Evolutionary conservation across 2,888 invertebrate genomes (phyloP).

Genomic region (Dynastes maya): DNA sequence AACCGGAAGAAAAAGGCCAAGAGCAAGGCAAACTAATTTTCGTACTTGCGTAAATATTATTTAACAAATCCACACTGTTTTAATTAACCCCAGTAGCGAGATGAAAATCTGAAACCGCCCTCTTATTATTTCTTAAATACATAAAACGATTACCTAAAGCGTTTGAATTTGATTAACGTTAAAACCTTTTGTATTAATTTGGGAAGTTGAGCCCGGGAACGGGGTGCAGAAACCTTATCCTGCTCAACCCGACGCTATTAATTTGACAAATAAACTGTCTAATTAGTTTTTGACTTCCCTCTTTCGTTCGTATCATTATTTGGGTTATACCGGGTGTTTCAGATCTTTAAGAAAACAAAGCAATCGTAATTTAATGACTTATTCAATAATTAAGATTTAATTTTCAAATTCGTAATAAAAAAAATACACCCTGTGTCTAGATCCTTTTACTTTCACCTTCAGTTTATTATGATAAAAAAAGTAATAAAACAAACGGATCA

Average conservation of each 20-base stretch:
- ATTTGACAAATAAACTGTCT: slow-evolving; percentile 16
- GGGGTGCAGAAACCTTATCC: no score
- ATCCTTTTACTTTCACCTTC: no score
- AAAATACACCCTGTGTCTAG: no score
- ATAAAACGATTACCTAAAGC: slow-evolving; percentile 7
- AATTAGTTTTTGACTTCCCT: slow-evolving; percentile 6
- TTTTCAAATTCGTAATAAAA: no score
- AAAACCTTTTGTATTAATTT: slow-evolving; percentile 20
- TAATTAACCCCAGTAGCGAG: slow-evolving; percentile 14
- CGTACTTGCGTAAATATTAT: background rate
- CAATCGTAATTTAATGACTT: no score
- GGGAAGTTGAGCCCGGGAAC: background rate
- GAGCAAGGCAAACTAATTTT: background rate
- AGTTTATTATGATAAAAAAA: no score
- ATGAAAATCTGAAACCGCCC: background rate
- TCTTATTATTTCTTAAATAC: slow-evolving; percentile 11
- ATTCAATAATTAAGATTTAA: no score
- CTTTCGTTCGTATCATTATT: no score
- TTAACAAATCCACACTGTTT: slow-evolving; percentile 22
- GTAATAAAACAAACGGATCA: no score
- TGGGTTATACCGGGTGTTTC: no score
- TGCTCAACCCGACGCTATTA: background rate
- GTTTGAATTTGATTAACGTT: slow-evolving; percentile 16
- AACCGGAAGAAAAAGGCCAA: slow-evolving; percentile 1
- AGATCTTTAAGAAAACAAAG: no score